Evolutionary conservation across 2,888 invertebrate genomes (phyloP), one percentile per base, ranked within the genome.

Genomic region (Crossocerus cetratus): DNA sequence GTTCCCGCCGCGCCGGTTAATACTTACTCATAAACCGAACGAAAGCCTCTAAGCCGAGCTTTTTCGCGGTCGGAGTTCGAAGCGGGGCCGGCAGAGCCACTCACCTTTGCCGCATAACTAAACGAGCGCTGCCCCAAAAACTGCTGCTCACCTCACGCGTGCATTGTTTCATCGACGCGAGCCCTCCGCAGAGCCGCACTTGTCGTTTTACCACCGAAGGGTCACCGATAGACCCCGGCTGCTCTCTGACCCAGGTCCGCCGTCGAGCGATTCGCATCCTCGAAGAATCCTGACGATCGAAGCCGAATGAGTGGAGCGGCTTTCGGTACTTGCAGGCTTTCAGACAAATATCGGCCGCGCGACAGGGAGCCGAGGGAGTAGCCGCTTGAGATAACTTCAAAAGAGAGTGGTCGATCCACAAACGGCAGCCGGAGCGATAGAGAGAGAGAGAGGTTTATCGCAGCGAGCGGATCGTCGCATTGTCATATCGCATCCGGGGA

Each of bases 281-380:
- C 11, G 32, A 11, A 32, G 32, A 32, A 32, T 32, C 8, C 3
- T 11, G 4, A 0, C 32, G 32, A 32, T 32, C 11, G 32, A 4
- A 32, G 3, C 32, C 32, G 11, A 3, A 4, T 32, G 32, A n/a
- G n/a, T n/a, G n/a, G n/a, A n/a, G n/a, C n/a, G 32, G 42, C 22
- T 43, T n/a, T 22, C 43, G 60, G 22, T 49, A 56, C 60, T 69
- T 64, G 65, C 42, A 18, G 56, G 4, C 45, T 32, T 54, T 23
- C 16, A 16, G 22, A 43, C 42, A 59, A 20, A 55, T 44, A 32
- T 3, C 11, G 3, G 57, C 14, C 53, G 45, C 18, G 58, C 23
- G 62, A 67, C 62, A 62, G 61, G 13, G 11, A 53, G 23, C 53
- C 57, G 16, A 18, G 67, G 58, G 60, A 71, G 60, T 60, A 43